Evolutionary conservation across 2,888 invertebrate species (phyloP).

Genomic region (Alviniconcha strummeri): DNA sequence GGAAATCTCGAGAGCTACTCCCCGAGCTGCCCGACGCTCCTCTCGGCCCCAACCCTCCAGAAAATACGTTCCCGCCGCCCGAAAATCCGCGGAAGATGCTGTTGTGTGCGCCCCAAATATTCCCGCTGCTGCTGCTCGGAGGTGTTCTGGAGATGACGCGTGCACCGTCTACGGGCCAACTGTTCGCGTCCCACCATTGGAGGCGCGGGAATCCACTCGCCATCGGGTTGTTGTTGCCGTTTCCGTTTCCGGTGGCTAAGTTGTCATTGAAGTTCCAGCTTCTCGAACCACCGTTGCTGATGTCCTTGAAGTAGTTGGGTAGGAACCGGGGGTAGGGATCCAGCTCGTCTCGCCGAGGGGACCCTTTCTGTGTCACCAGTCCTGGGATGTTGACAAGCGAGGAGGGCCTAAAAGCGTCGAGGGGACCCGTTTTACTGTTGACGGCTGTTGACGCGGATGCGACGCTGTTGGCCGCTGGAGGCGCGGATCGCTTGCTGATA

Average conservation of each 20-base stretch:
- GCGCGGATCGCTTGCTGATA: too few relatives aligned
- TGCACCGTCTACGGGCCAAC: background rate
- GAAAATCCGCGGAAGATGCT: background rate
- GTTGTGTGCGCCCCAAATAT: background rate
- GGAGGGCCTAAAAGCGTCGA: too few relatives aligned
- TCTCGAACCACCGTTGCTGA: background rate
- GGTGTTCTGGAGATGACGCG: background rate
- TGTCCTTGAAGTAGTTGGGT: background rate
- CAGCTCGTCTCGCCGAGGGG: background rate
- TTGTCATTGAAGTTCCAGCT: background rate
- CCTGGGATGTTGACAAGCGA: background rate
- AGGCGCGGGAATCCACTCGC: background rate
- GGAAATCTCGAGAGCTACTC: too few relatives aligned
- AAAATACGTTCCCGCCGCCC: background rate
- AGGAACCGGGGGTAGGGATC: background rate
- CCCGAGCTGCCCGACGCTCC: too few relatives aligned
- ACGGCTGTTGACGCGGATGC: background rate
- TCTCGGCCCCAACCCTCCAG: background rate
- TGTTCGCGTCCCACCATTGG: slow-evolving; percentile 24
- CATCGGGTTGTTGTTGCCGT: background rate
- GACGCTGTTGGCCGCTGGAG: background rate
- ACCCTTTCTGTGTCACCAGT: background rate
- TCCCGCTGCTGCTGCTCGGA: background rate
- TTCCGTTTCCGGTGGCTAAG: background rate
- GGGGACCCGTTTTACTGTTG: background rate